These are phyloP conservation scores for Apaloderma vittatum DNA, from an alignment of 2,113 vertebrate species.

Conservation along the genomic window DNA sequence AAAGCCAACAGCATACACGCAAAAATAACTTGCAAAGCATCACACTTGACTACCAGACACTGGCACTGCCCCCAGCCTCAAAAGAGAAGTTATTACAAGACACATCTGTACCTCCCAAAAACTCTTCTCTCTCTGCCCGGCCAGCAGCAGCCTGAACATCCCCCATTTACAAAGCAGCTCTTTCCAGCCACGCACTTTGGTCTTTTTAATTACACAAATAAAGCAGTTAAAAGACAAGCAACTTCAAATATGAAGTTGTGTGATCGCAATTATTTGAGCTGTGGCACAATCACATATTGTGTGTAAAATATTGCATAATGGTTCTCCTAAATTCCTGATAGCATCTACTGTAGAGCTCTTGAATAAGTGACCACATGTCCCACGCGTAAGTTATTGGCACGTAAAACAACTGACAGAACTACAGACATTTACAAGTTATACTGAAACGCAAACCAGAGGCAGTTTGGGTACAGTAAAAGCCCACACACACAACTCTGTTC, in stretches of 20 bases:
- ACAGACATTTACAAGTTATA: not conserved
- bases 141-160: not conserved
- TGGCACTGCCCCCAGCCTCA: not conserved
- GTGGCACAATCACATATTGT: not conserved
- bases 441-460: not conserved
- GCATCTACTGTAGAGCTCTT: not conserved
- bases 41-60: not conserved
- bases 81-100: not conserved
- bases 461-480: not conserved
- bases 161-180: not conserved
- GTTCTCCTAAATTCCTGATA: constrained; percentile 1
- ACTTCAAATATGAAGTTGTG: not conserved
- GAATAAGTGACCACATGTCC: not conserved
- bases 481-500: not conserved
- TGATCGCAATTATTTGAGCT: not conserved
- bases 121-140: not conserved
- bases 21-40: not conserved
- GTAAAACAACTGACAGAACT: not conserved
- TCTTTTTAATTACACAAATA: not conserved
- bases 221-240: not conserved
- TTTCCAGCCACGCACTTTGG: not conserved
- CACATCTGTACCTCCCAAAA: not conserved
- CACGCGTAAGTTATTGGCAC: not conserved
- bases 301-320: not conserved
- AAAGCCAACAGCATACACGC: not conserved